Conservation (phyloP, 2,113 vertebrate genomes). For the Dasyurus viverrinus region DNA sequence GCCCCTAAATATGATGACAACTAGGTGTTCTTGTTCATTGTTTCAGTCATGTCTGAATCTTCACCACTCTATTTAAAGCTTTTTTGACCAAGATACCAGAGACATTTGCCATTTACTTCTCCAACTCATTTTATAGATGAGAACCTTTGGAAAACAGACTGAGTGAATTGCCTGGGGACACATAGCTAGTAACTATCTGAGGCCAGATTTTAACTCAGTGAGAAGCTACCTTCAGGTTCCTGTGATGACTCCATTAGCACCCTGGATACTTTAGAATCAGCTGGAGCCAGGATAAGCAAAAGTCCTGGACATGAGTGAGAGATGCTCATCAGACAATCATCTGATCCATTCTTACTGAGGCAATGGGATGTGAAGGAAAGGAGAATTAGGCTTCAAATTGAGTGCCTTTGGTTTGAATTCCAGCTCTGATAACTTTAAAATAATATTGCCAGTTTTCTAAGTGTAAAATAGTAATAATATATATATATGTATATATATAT, state of each 20-base stretch:
- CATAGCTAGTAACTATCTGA: neutral
- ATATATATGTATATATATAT: too few relatives aligned
- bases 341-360: neutral
- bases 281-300: too few relatives aligned
- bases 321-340: neutral
- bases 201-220: neutral
- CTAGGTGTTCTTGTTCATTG: too few relatives aligned
- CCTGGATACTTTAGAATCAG: too few relatives aligned
- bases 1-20: neutral
- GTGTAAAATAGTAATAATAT: neutral
- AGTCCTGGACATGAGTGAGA: neutral
- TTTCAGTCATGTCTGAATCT: too few relatives aligned
- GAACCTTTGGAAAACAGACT: neutral
- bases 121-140: neutral
- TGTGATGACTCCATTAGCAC: too few relatives aligned
- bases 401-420: neutral
- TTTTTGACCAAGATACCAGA: too few relatives aligned
- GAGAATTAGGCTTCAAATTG: neutral
- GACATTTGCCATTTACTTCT: neutral
- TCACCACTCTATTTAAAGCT: too few relatives aligned
- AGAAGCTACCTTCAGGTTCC: neutral
- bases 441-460: neutral
- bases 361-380: neutral
- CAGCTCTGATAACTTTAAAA: neutral
- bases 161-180: neutral